Evolutionary conservation across 2,888 invertebrate genomes (phyloP).

Genomic region (Andrena hattorfiana): DNA sequence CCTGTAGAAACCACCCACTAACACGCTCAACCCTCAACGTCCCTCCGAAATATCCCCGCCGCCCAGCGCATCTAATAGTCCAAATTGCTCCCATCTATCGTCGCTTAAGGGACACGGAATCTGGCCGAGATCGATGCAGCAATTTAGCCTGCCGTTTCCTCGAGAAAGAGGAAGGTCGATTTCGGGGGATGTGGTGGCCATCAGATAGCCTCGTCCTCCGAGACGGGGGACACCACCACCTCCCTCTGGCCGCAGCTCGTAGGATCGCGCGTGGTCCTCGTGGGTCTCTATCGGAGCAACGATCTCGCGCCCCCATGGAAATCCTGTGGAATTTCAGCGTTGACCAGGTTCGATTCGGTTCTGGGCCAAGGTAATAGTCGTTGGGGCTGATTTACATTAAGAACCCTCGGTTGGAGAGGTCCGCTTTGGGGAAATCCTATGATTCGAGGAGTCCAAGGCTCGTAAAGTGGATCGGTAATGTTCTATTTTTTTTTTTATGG

Average conservation of each 20-base stretch:
- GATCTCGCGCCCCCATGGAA: constrained; percentile 50
- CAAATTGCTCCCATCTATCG: constrained; percentile 66
- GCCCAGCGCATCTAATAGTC: constrained; percentile 57
- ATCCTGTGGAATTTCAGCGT: constrained; percentile 42
- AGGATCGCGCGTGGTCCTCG: constrained; percentile 1
- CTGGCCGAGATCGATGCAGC: constrained; percentile 69
- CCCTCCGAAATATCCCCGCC: neutral
- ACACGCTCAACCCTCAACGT: neutral
- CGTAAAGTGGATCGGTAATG: neutral
- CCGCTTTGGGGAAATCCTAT: neutral
- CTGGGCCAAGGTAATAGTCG: constrained; percentile 4
- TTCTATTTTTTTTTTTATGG: neutral
- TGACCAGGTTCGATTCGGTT: constrained; percentile 14
- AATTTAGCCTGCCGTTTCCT: constrained; percentile 57
- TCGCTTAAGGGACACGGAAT: constrained; percentile 57
- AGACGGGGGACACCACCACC: constrained; percentile 67
- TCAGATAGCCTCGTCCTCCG: constrained; percentile 73
- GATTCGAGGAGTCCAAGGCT: neutral
- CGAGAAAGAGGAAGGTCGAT: constrained; percentile 38
- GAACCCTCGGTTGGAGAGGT: neutral
- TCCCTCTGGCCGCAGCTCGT: constrained; percentile 43
- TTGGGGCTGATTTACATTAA: constrained; percentile 34
- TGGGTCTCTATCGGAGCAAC: constrained; percentile 50
- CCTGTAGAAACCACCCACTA: too few species aligned
- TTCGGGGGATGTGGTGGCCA: constrained; percentile 51